Evolutionary conservation across 2,113 vertebrate species (phyloP), one percentile per base, ranked within the genome.

Genomic region (Neolamprologus toae): DNA sequence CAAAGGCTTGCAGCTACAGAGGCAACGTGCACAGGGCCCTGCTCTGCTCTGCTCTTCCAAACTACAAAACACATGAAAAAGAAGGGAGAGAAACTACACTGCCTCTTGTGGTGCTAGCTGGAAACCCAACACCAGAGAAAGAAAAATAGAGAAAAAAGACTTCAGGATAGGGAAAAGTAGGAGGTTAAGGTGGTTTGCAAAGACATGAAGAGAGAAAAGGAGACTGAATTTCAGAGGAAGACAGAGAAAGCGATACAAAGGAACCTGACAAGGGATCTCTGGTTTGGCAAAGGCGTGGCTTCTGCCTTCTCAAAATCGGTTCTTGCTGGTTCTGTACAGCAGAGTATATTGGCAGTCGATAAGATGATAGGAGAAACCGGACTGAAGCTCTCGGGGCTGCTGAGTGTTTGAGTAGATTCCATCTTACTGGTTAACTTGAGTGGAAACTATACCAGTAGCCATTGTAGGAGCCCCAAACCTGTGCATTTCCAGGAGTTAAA

Each of bases 231-330:
- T 89, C 84, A 89, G 86, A 92, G 88, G 14, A 78, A 84, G 86
- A 82, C 49, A 87, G 80, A 86, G 83, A 28, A 78, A 91, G 80
- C 85, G 81, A 83, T 84, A 80, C 71, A 78, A 83, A 91, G 89
- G 80, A 92, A 89, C 35, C 81, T 90, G 84, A 92, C 91, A 91
- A 89, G 86, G 80, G 86, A 90, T 92, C 92, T 94, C 90, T 94
- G 93, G 88, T 90, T 93, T 92, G 95, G 94, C 94, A 89, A 91
- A 92, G 94, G 95, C 95, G 94, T 96, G 94, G 94, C 88, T 86
- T 93, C 90, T 94, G 89, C 90, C 88, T 89, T 21, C 33, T 86
- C 81, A 87, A 81, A 76, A 86, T 84, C 86, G 73, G 88, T 81
- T 89, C 21, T 90, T 61, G 57, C 82, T 80, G 78, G 51, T 89